Base-by-base conservation (phyloP, 2,888 invertebrate species). In the Ophioninae sp. region DNA sequence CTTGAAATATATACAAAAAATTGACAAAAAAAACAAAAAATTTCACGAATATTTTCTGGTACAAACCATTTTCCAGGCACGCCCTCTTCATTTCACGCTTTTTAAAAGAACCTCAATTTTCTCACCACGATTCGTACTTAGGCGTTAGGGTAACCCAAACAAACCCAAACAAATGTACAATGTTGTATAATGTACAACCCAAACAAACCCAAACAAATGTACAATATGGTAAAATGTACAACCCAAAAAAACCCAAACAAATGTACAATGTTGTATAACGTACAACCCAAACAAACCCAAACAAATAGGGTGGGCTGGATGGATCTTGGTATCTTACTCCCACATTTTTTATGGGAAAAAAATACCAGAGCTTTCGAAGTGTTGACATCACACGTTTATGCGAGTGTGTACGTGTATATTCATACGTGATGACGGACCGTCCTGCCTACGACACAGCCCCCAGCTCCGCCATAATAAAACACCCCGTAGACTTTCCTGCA, bases 391-490 rank as follows among this genome's bases (percentile, higher is more conserved):
- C 30, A 51, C 30, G 30, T 1, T 30, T 30, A 30, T 30, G 3
- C 30, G 20, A 37, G 30, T n/a, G 8, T 17, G 23, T 44, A 23
- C 17, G 44, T 41, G 61, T 56, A 41, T 44, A 71, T 58, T 41
- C 68, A 65, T 79, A 17, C 30, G 23, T 59, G 64, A 71, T 81
- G 85, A 69, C 83, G 79, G 74, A 79, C 68, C 76, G 76, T 72
- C 73, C 85, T 83, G 86, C 83, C 81, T 80, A 86, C 44, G 81
- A 87, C 79, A 85, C 83, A 89, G 89, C 90, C 67, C 69, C 39
- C 83, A 89, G 87, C 88, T 89, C 78, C 89, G 88, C 88, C 90
- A 91, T 89, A 92, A 92, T 92, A 92, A 92, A 92, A 91, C 92
- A 91, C 92, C 92, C 92, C 90, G 86, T 86, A 85, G 82, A 81